Evolutionary conservation across 2,888 invertebrate species (phyloP), one percentile per base, ranked within the genome.

Genomic region (Abrostola tripartita): DNA sequence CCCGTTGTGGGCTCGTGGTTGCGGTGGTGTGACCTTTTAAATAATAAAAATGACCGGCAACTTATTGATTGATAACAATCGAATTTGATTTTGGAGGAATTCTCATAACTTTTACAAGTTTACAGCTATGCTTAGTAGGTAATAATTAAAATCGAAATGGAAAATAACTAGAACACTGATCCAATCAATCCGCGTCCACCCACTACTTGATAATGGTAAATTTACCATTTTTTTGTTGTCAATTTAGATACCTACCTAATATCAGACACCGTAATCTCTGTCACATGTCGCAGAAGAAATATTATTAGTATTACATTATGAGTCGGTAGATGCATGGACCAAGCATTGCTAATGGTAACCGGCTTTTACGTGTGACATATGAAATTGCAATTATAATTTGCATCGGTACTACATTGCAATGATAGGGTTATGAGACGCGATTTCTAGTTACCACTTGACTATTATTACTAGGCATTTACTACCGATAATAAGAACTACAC

Each of bases 31-130:
- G 88, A 89, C 87, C 88, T 87, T 87, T 85, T 56, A 68, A 76
- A 66, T 66, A 76, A 66, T 66, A 86, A 89, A 89, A 89, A 86
- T 84, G 81, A 75, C 78, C 80, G 81, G 82, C 84, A 80, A 79
- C 70, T 14, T n/a, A 8, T 52, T 63, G 81, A 84, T 84, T 84
- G 85, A 85, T 84, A 80, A n/a, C n/a, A n/a, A 81, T 83, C 78
- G 71, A 49, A 59, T 50, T 68, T 57, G 50, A 71, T 74, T 76
- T 61, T 50, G 61, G 54, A 42, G 61, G 54, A 66, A 67, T 65
- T 56, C 24, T 10, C 11, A 40, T 9, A 47, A 35, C 37, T 24
- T 24, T 24, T 4, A 24, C 24, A 24, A 4, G 24, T 24, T 24
- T 24, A 24, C 24, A 24, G 24, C 24, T 24, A 24, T 1, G 24